Evolutionary conservation across 1,140 invertebrate species (phyloP).

Genomic region (Trichoplusia ni): DNA sequence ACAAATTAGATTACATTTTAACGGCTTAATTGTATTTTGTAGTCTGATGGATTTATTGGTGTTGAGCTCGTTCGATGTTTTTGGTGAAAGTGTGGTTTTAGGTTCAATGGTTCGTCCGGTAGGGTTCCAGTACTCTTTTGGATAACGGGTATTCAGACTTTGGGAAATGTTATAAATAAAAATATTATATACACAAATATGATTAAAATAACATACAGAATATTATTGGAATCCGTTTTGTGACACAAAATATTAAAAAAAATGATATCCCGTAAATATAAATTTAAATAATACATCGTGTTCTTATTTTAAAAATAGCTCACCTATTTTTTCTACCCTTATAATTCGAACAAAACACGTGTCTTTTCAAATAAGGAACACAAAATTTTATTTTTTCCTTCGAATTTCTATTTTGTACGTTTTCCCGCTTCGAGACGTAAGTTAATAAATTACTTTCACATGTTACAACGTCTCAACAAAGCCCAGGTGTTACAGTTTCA

Average conservation of each 20-base stretch:
- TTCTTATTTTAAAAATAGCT: constrained; percentile 8
- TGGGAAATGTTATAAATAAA: no score
- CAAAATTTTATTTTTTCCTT: constrained; percentile 20
- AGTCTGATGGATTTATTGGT: background rate
- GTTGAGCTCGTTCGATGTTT: no score
- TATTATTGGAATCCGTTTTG: no score
- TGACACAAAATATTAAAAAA: no score
- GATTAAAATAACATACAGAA: no score
- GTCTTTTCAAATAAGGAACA: constrained; percentile 6
- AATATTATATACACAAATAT: no score
- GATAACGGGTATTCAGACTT: no score
- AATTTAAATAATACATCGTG: no score
- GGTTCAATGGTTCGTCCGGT: no score
- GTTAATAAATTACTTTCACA: constrained; percentile 42
- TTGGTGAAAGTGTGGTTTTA: no score
- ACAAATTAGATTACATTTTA: constrained; percentile 22
- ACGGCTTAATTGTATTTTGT: background rate
- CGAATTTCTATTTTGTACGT: constrained; percentile 32
- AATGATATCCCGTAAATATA: no score
- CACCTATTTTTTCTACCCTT: constrained; percentile 1
- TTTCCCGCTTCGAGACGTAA: constrained; percentile 21
- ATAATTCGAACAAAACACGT: background rate
- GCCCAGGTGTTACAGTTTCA: constrained; percentile 51
- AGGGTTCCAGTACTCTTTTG: no score
- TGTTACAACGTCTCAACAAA: constrained; percentile 43